phyloP scores from a whole-genome alignment of 2,113 vertebrate genomes.

The Chaenocephalus aceratus region DNA sequence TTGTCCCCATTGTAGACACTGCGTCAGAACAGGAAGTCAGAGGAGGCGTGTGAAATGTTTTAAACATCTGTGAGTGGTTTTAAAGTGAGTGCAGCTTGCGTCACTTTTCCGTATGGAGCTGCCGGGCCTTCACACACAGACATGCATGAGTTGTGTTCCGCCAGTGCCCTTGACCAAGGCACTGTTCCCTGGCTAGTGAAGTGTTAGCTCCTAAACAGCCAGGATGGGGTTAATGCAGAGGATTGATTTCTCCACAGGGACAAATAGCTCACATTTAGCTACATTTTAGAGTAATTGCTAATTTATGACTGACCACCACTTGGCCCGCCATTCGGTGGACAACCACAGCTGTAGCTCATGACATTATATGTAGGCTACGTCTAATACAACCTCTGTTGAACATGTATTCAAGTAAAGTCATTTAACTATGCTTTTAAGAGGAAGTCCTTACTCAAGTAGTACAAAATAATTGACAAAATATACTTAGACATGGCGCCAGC shows the following conservation, averaged over 20 bases:
- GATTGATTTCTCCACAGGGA: background rate
- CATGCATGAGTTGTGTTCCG: too few species aligned
- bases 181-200: background rate
- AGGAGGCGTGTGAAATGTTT: slow-evolving; percentile 7
- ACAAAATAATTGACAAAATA: background rate
- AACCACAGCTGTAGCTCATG: background rate
- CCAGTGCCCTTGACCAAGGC: background rate
- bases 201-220: background rate
- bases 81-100: background rate
- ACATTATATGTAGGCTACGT: background rate
- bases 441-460: background rate
- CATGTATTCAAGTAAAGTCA: background rate
- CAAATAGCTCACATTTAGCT: background rate
- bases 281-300: background rate
- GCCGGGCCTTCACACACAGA: background rate
- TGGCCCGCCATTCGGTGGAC: background rate
- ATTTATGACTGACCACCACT: slow-evolving; percentile 1
- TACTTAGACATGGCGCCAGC: background rate
- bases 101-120: background rate
- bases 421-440: background rate
- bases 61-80: slow-evolving; percentile 29
- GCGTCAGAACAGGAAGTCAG: slow-evolving; percentile 39
- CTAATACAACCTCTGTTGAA: background rate
- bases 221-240: background rate
- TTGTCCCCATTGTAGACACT: slow-evolving; percentile 18